These are phyloP conservation scores for Oligia latruncula DNA, from an alignment of 2,888 invertebrate genomes.

Conservation along the genomic window DNA sequence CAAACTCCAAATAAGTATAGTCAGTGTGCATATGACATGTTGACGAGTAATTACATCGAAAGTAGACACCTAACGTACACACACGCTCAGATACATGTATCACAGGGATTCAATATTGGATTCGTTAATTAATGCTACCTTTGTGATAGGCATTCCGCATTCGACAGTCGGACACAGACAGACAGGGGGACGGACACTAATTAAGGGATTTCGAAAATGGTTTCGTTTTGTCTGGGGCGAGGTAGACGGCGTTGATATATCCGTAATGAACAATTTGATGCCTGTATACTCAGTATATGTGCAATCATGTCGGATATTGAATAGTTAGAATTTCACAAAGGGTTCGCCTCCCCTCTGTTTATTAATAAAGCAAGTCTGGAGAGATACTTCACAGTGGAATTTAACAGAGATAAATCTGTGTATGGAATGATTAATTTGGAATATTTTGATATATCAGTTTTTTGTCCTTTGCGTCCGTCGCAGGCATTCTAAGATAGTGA, in stretches of 20 bases:
- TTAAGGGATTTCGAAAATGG: constrained; percentile 70
- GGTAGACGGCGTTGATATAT: constrained; percentile 57
- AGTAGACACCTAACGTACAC: constrained; percentile 68
- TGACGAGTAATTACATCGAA: constrained; percentile 79
- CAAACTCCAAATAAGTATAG: constrained; percentile 71
- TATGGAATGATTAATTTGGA: constrained; percentile 19
- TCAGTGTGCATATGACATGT: constrained; percentile 74
- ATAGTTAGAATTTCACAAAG: constrained; percentile 59
- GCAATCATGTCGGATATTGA: constrained; percentile 59
- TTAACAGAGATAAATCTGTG: constrained; percentile 28
- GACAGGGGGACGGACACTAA: constrained; percentile 69
- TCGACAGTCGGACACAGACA: constrained; percentile 70
- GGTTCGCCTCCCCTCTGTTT: constrained; percentile 53
- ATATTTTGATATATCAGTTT: constrained; percentile 18
- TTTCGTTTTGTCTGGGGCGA: constrained; percentile 57
- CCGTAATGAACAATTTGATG: constrained; percentile 60
- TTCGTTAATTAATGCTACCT: constrained; percentile 80
- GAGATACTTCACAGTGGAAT: constrained; percentile 44
- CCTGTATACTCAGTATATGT: constrained; percentile 23
- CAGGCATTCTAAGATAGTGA: not conserved
- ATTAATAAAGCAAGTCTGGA: constrained; percentile 57
- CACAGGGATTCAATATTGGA: constrained; percentile 76
- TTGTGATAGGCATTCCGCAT: constrained; percentile 73
- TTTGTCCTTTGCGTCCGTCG: not conserved
- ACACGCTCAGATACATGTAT: constrained; percentile 52